Evolutionary conservation across 2,113 vertebrate genomes (phyloP), one percentile per base, ranked within the genome.

Genomic region (Silurus glanis): DNA sequence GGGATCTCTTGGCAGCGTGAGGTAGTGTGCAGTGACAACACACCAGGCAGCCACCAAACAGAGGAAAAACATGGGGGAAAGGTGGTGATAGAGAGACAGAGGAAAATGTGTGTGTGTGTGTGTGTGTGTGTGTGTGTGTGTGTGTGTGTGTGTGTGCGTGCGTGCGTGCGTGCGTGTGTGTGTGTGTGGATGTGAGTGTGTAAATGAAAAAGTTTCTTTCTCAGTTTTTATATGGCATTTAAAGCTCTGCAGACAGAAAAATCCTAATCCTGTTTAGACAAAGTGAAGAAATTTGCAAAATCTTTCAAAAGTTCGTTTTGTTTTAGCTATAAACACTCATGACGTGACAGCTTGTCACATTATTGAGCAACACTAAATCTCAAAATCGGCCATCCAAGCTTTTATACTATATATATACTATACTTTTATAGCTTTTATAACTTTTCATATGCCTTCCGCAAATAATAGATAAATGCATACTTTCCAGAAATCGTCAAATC

Each of bases 1-100:
- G 94, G 93, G 94, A 95, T 88, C 56, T 90, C 84, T 91, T 89
- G 92, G 91, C 92, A 93, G 91, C 90, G 92, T 91, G 92, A 93
- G 93, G 92, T 92, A 85, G 93, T 90, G 88, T 89, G 87, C 74
- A 82, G 84, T 88, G 85, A 89, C 87, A 87, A 86, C 86, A 88
- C 86, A 84, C 86, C 85, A 85, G 85, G 87, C 85, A 83, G 83
- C 69, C 85, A 69, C 55, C 56, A 62, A 84, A 86, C 88, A 83
- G 64, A 85, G 58, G 53, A 86, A 67, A 86, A 49, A 66, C 14
- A 21, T 37, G 62, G 10, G n/a, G 56, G n/a, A n/a, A 45, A 85
- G 72, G 88, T 79, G 87, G 81, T 56, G 28, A 88, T 66, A 67
- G 25, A 71, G 45, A 62, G 49, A 61, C 28, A 71, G 67, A 14